A percentile compares a stretch with the other conserved stretches of the same genome.
Conservation (phyloP, 2,113 vertebrate genomes). For the Bujurquina vittata region DNA sequence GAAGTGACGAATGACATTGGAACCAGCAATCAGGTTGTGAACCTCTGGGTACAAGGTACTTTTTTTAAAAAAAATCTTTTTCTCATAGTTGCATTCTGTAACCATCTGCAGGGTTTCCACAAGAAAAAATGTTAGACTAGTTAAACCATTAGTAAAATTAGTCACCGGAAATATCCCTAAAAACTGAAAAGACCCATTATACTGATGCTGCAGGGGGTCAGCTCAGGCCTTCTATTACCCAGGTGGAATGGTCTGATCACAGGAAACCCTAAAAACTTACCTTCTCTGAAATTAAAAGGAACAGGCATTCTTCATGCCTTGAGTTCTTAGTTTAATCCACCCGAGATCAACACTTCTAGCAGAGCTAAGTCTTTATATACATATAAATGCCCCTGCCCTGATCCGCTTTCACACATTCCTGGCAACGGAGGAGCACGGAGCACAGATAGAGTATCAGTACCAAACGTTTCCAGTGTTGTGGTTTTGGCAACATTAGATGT, state of each 20-base stretch:
- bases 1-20: slow-evolving; percentile 91
- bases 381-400: slow-evolving; percentile 39
- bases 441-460: slow-evolving; percentile 63
- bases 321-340: slow-evolving; percentile 10
- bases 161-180: neutral
- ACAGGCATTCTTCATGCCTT: neutral
- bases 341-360: slow-evolving; percentile 35
- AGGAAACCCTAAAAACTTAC: neutral
- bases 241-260: neutral
- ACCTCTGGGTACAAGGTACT: slow-evolving; percentile 89
- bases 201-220: neutral
- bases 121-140: neutral
- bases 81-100: neutral
- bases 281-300: neutral
- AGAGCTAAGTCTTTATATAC: slow-evolving; percentile 40
- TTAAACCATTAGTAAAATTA: neutral
- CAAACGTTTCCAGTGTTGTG: slow-evolving; percentile 63
- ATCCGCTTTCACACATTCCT: slow-evolving; percentile 72
- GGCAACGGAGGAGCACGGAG: slow-evolving; percentile 47
- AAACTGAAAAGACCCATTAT: too few relatives aligned
- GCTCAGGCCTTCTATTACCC: neutral
- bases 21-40: slow-evolving; percentile 85
- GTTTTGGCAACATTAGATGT: slow-evolving; percentile 71
- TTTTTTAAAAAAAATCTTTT: neutral
- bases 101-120: neutral